Evolutionary conservation across 2,888 invertebrate species (phyloP).

Genomic region (Lochmaea crataegi): DNA sequence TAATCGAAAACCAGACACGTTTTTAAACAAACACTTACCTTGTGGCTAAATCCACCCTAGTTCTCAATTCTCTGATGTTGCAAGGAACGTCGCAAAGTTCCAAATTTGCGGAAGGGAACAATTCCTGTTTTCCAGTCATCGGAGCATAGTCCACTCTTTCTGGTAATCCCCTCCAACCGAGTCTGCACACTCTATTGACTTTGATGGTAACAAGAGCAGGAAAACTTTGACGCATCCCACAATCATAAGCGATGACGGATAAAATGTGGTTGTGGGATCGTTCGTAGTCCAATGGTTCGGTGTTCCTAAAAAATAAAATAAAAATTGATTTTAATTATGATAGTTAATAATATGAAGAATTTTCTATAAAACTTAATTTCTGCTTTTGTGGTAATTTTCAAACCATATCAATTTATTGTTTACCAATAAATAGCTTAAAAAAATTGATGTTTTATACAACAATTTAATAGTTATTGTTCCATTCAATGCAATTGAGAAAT

Average conservation of each 20-base stretch:
- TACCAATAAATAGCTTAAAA: too few relatives aligned
- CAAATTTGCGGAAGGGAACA: slow-evolving; percentile 81
- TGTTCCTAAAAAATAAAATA: slow-evolving; percentile 70
- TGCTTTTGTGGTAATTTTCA: too few relatives aligned
- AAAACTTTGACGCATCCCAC: slow-evolving; percentile 93
- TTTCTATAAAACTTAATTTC: too few relatives aligned
- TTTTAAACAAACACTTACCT: slow-evolving; percentile 51
- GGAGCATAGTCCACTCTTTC: slow-evolving; percentile 90
- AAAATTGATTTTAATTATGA: background rate
- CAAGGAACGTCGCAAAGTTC: slow-evolving; percentile 74
- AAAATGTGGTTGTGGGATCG: slow-evolving; percentile 95
- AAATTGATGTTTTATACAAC: too few relatives aligned
- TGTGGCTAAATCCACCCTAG: slow-evolving; percentile 65
- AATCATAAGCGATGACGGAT: slow-evolving; percentile 96
- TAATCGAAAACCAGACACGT: too few relatives aligned
- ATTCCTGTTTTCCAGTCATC: slow-evolving; percentile 80
- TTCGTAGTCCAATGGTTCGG: slow-evolving; percentile 92
- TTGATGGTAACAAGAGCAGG: slow-evolving; percentile 97
- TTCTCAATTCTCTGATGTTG: slow-evolving; percentile 67
- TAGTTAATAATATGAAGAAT: background rate
- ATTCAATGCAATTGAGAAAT: too few relatives aligned
- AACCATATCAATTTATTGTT: too few relatives aligned
- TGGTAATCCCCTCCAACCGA: slow-evolving; percentile 74
- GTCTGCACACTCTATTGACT: slow-evolving; percentile 68
- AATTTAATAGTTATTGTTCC: too few relatives aligned